These are phyloP conservation scores for Rhynchopsitta pachyrhyncha DNA, from an alignment of 2,113 vertebrate species.

Conservation along the genomic window DNA sequence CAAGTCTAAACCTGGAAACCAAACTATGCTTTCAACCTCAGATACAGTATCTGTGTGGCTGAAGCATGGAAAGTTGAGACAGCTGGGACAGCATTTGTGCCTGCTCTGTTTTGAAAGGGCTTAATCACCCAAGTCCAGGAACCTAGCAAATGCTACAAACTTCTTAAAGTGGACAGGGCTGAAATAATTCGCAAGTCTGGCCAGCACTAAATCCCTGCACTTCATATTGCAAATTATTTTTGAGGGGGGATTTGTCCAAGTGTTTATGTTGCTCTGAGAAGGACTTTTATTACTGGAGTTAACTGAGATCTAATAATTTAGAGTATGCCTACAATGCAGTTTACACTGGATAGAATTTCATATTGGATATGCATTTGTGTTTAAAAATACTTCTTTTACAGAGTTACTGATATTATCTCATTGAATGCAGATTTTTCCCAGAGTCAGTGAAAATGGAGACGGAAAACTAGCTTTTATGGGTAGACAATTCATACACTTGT, in stretches of 20 bases:
- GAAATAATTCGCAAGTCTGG: neutral
- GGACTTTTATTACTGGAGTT: neutral
- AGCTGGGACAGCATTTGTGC: constrained; percentile 49
- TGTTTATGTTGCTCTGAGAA: neutral
- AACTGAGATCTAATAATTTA: neutral
- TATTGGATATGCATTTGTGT: neutral
- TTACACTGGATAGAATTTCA: constrained; percentile 12
- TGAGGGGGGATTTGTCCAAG: neutral
- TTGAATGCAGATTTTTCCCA: constrained; percentile 8
- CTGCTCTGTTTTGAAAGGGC: neutral
- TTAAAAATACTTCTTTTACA: constrained; percentile 30
- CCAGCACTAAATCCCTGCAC: neutral
- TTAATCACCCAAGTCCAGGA: constrained; percentile 3
- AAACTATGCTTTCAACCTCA: neutral
- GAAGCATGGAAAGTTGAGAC: constrained; percentile 1
- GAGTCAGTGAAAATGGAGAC: constrained; percentile 26
- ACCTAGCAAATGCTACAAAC: neutral
- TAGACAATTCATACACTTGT: neutral
- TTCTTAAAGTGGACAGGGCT: neutral
- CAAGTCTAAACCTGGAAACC: constrained; percentile 11
- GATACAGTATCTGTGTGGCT: neutral
- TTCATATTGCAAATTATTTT: neutral
- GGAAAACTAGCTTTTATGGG: neutral
- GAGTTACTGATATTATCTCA: constrained; percentile 13
- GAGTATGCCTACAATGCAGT: neutral